phyloP scores from a whole-genome alignment of 2,113 vertebrate genomes.

The Gracilinanus agilis region DNA sequence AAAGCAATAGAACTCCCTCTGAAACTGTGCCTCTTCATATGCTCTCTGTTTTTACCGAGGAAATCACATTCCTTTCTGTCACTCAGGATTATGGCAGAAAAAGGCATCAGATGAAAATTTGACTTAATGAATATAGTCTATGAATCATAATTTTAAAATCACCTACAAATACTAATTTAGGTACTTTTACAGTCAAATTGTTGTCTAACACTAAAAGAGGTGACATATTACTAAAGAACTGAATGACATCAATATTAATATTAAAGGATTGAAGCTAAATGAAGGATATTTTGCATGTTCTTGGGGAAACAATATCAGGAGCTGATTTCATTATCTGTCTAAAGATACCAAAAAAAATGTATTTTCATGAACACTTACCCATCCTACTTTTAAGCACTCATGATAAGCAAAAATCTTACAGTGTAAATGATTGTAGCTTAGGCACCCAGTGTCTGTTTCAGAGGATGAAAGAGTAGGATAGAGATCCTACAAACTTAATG shows the following conservation, averaged over 20 bases:
- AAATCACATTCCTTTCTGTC: neutral
- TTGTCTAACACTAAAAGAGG: neutral
- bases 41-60: neutral
- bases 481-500: no score
- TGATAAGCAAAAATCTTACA: neutral
- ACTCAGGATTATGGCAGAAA: neutral
- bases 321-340: neutral
- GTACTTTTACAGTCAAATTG: neutral
- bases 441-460: neutral
- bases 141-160: neutral
- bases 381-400: neutral
- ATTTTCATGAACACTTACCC: neutral
- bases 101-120: neutral
- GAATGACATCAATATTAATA: neutral
- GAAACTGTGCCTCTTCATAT: neutral
- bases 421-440: neutral
- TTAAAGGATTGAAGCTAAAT: neutral
- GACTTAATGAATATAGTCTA: neutral
- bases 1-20: neutral
- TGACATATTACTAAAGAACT: neutral
- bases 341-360: neutral
- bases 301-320: neutral
- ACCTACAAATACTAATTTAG: neutral
- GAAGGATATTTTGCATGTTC: neutral
- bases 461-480: neutral